Evolutionary conservation across 2,113 vertebrate species (phyloP).

Genomic region (Stomatorhinus ivindoensis): DNA sequence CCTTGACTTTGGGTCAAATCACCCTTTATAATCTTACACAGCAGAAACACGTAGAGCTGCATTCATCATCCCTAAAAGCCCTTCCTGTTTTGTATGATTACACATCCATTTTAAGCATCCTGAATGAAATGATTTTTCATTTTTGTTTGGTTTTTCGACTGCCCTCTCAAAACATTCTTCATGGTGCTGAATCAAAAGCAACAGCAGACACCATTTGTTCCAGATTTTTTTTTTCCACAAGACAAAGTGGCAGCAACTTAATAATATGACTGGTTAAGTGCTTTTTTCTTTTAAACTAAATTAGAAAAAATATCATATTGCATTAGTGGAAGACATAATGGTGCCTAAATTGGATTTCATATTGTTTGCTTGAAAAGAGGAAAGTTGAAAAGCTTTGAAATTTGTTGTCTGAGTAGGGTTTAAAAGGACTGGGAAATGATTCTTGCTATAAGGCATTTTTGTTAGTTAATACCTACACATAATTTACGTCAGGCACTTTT

Average conservation of each 20-base stretch:
- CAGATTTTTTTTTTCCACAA: conserved; percentile 34
- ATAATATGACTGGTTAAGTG: conserved; percentile 36
- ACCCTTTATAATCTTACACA: not conserved
- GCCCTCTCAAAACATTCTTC: not conserved
- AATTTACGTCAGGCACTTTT: not conserved
- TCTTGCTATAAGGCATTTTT: not conserved
- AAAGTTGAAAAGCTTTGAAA: conserved; percentile 14
- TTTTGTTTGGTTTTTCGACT: not conserved
- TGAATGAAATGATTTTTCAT: conserved; percentile 5
- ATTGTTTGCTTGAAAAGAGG: conserved; percentile 38
- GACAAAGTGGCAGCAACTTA: conserved; percentile 39
- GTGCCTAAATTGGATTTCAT: conserved; percentile 39
- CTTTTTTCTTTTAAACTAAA: conserved; percentile 36
- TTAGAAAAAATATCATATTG: conserved; percentile 39
- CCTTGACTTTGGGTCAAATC: not conserved
- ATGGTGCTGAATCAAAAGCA: not conserved
- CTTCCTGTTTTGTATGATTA: not conserved
- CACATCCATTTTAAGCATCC: not conserved
- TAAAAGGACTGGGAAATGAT: conserved; percentile 24
- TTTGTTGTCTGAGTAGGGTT: conserved; percentile 26
- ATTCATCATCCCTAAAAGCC: not conserved
- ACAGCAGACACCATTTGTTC: conserved; percentile 18
- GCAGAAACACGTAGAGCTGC: not conserved
- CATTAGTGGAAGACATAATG: conserved; percentile 37
- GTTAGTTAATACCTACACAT: not conserved